These are phyloP conservation scores for Trichoplusia ni DNA, from an alignment of 1,140 invertebrate genomes.

Conservation along the genomic window DNA sequence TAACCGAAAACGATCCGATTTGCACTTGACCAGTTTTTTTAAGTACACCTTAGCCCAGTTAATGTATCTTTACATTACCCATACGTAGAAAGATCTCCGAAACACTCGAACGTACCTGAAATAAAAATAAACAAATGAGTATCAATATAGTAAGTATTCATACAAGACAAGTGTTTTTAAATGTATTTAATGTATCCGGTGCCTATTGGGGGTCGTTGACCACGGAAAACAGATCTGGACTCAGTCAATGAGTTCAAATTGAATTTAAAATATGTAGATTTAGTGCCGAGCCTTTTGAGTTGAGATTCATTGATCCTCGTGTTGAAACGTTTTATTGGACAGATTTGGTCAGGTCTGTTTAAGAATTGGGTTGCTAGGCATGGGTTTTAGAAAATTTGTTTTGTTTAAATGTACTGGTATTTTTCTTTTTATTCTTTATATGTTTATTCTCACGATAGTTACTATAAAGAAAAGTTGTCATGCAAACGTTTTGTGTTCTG, in stretches of 20 bases:
- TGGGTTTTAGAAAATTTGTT: too few species aligned
- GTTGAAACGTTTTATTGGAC: too few species aligned
- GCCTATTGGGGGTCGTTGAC: slow-evolving; percentile 13
- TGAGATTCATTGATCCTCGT: not conserved
- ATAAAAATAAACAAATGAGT: slow-evolving; percentile 21
- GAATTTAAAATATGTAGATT: slow-evolving; percentile 24
- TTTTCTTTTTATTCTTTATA: too few species aligned
- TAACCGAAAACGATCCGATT: too few species aligned
- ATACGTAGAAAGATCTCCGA: not conserved
- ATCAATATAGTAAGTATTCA: slow-evolving; percentile 3
- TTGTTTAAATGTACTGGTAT: too few species aligned
- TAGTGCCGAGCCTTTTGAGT: not conserved
- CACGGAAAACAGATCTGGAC: slow-evolving; percentile 15
- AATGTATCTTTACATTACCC: not conserved
- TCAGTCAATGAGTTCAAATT: slow-evolving; percentile 10
- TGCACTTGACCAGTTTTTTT: too few species aligned
- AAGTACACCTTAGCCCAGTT: not conserved
- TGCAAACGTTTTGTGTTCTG: too few species aligned
- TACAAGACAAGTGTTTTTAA: slow-evolving; percentile 4
- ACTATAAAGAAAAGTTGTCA: too few species aligned
- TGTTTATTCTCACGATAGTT: too few species aligned
- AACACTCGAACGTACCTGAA: slow-evolving; percentile 14
- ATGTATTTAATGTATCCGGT: slow-evolving; percentile 5
- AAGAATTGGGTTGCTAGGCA: not conserved
- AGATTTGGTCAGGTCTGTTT: not conserved